A percentile compares a stretch with the other conserved stretches of the same genome.
Evolutionary conservation across 2,113 vertebrate species (phyloP).

Genomic region (Donacobius atricapilla): DNA sequence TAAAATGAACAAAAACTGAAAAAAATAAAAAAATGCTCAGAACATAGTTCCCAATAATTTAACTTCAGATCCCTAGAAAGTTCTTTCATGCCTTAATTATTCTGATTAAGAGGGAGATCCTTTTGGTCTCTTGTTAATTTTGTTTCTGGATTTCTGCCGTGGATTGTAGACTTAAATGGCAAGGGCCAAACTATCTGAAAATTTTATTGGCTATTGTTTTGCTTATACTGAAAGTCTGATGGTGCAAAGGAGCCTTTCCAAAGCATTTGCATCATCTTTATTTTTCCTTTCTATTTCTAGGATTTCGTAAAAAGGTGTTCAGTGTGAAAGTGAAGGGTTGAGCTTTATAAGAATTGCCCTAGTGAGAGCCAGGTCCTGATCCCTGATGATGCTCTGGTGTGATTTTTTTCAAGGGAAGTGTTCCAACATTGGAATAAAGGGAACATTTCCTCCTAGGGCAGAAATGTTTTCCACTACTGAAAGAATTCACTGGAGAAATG

Average conservation of each 20-base stretch:
- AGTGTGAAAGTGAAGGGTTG: not conserved
- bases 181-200: not conserved
- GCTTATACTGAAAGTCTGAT: not conserved
- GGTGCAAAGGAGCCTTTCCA: not conserved
- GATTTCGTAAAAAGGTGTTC: not conserved
- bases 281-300: not conserved
- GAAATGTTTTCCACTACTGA: not conserved
- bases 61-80: constrained; percentile 22
- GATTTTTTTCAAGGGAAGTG: not conserved
- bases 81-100: not conserved
- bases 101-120: not conserved
- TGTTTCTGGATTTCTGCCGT: not conserved
- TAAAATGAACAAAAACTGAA: constrained; percentile 52
- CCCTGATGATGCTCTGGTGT: not conserved
- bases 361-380: not conserved
- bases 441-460: not conserved
- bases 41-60: constrained; percentile 30
- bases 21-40: constrained; percentile 25
- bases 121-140: not conserved
- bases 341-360: not conserved
- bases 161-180: not conserved
- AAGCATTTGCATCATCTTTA: not conserved
- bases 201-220: not conserved
- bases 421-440: not conserved
- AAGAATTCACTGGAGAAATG: not conserved